Evolutionary conservation across 2,113 vertebrate species (phyloP).

Genomic region (Hydrolagus affinis): DNA sequence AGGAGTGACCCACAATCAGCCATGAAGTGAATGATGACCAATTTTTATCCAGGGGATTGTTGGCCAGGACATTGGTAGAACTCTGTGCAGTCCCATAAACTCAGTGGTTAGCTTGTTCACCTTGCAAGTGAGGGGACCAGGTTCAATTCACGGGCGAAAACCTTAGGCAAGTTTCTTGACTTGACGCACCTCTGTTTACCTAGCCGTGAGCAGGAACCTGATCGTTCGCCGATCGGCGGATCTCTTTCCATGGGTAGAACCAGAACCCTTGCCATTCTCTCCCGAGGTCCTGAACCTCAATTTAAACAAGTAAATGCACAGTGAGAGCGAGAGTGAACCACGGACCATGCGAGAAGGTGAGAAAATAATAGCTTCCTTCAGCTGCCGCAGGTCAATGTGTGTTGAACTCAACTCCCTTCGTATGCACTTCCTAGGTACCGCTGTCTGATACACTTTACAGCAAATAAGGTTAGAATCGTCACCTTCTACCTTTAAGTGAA

Average conservation of each 20-base stretch:
- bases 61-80: neutral
- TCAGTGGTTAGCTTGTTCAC: no score
- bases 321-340: slow-evolving; percentile 57
- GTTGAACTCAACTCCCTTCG: slow-evolving; percentile 53
- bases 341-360: slow-evolving; percentile 47
- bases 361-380: slow-evolving; percentile 61
- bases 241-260: neutral
- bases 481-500: slow-evolving; percentile 70
- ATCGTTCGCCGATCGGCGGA: no score
- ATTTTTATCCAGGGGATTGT: neutral
- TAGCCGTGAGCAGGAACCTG: no score
- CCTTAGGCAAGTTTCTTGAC: no score
- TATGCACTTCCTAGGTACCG: slow-evolving; percentile 49
- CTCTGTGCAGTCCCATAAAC: neutral
- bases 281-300: slow-evolving; percentile 54
- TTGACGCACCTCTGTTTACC: no score
- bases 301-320: slow-evolving; percentile 52
- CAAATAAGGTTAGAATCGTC: slow-evolving; percentile 76
- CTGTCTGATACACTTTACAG: slow-evolving; percentile 58
- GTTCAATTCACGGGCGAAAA: no score
- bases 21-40: neutral
- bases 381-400: slow-evolving; percentile 46
- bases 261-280: slow-evolving; percentile 49
- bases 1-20: neutral
- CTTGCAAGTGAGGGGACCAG: no score